Evolutionary conservation across 2,888 invertebrate species (phyloP), one percentile per base, ranked within the genome.

Genomic region (Drosophila neoperkinsi): DNA sequence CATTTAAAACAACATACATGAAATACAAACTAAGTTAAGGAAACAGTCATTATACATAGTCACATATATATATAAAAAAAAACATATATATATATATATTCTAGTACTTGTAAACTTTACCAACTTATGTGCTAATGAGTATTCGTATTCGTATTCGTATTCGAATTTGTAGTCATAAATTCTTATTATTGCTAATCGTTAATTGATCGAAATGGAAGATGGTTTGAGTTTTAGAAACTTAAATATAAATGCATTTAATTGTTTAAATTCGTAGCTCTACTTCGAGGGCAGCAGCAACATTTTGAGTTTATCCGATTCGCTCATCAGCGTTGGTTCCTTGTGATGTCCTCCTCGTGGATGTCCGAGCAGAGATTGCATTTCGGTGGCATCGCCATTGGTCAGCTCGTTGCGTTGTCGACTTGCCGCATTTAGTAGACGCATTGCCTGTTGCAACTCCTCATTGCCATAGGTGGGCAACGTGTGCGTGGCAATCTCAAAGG

Each of bases 401-500:
- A 73, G 56, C 56, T 87, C 85, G 7, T 86, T 91, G 36, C 90
- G 85, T 7, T 87, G 89, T n/a, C 88, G 81, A 79, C 91, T 91
- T 52, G 90, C 92, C 31, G 82, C 86, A 71, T 91, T 92, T 25
- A 92, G 64, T 50, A 93, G 81, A 4, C 90, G 85, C 88, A 91
- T 91, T 18, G 91, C 86, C 61, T 90, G 77, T 61, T 91, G 90
- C 4, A 91, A 70, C 30, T 92, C 91, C 13, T 91, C 91, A 16
- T 91, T 91, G 6, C 90, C 92, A 66, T 88, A 92, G 16, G 89
- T 88, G 28, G 90, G 84, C 28, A 91, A 50, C 11, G 93, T 92
- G 30, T 94, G 94, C 50, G 94, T 94, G 21, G 93, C 93, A 55
- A 95, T 94, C 80, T 95, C 95, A 69, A 94, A 94, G 3, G 94